A percentile compares a stretch with the other conserved stretches of the same genome.
Evolutionary conservation across 1,140 invertebrate species (phyloP).

Genomic region (Bombus consobrinus): DNA sequence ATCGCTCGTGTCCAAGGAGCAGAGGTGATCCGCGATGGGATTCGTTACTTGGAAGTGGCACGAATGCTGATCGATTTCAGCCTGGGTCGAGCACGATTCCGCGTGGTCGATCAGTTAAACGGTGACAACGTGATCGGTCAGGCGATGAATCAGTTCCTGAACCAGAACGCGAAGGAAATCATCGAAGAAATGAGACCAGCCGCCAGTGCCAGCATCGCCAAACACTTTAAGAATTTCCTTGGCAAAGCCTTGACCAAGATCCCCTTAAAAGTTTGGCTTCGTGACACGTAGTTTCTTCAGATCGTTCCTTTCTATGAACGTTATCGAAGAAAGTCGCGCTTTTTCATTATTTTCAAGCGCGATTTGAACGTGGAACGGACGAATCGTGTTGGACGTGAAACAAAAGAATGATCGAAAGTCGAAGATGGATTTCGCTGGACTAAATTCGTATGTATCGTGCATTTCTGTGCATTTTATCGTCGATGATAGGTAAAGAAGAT

Average conservation of each 20-base stretch:
- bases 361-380: not conserved
- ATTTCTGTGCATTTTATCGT: not conserved
- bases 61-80: conserved; percentile 88
- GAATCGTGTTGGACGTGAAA: not conserved
- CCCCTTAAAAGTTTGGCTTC: conserved; percentile 90
- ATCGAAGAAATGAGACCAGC: conserved; percentile 93
- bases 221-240: conserved; percentile 90
- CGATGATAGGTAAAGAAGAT: not conserved
- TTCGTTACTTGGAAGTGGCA: conserved; percentile 87
- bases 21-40: conserved; percentile 84
- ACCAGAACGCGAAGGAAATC: conserved; percentile 92
- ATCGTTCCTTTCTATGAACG: not conserved
- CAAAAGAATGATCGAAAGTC: too few species aligned
- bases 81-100: conserved; percentile 87
- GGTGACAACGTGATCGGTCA: conserved; percentile 90
- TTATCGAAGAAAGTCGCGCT: not conserved
- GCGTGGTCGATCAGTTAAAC: conserved; percentile 88
- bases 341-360: not conserved
- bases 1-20: conserved; percentile 88
- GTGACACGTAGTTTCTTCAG: conserved; percentile 71
- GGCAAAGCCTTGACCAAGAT: conserved; percentile 90
- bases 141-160: conserved; percentile 92
- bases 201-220: conserved; percentile 88
- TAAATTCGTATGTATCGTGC: not conserved
- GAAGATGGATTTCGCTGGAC: not conserved